Conservation (phyloP, 1,140 invertebrate genomes). For the Drosophila chauvacae region DNA sequence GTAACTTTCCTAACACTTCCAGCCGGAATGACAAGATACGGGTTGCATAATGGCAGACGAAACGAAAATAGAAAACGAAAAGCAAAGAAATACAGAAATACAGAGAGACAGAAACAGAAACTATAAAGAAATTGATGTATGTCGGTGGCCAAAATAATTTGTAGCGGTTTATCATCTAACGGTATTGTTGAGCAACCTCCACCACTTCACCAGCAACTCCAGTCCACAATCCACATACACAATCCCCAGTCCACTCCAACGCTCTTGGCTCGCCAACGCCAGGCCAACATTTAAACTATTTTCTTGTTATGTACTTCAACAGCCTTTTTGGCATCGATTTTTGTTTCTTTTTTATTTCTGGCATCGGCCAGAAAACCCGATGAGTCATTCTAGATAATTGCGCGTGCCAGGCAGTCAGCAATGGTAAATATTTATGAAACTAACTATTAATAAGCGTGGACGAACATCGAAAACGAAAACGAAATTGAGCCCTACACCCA, state of each 20-base stretch:
- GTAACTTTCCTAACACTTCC: conserved; percentile 60
- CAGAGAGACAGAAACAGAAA: conserved; percentile 43
- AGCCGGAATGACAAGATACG: conserved; percentile 40
- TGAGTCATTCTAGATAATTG: conserved; percentile 79
- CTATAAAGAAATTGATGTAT: conserved; percentile 60
- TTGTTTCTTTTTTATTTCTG: conserved; percentile 21
- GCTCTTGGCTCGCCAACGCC: conserved; percentile 53
- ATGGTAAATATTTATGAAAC: conserved; percentile 66
- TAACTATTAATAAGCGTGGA: conserved; percentile 51
- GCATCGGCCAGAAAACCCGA: conserved; percentile 58
- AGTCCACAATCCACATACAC: background rate
- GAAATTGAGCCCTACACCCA: conserved; percentile 22
- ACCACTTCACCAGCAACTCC: conserved; percentile 44
- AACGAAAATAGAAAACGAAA: conserved; percentile 71
- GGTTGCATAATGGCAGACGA: conserved; percentile 66
- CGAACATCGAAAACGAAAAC: conserved; percentile 38
- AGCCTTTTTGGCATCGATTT: conserved; percentile 61
- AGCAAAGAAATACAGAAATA: conserved; percentile 7
- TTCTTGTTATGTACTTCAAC: conserved; percentile 74
- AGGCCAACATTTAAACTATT: conserved; percentile 70
- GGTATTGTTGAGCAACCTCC: conserved; percentile 78
- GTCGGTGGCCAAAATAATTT: conserved; percentile 68
- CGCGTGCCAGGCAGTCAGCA: conserved; percentile 63
- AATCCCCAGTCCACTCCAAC: conserved; percentile 50
- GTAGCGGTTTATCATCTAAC: conserved; percentile 81